Base-by-base conservation (phyloP, 2,888 invertebrate species). In the Gordius sp. region DNA sequence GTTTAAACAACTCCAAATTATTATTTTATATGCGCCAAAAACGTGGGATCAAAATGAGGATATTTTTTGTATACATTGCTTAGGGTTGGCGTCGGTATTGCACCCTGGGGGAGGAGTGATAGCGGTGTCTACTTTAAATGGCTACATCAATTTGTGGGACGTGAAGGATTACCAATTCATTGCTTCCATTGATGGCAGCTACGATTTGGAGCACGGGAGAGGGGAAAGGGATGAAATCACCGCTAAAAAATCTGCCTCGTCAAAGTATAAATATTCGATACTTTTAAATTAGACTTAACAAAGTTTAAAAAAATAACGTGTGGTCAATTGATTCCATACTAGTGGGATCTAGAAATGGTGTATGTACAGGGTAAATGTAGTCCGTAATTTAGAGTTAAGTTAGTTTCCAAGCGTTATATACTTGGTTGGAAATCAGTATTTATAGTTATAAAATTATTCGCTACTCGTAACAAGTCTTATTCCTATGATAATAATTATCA, bases 91-190 rank as follows among this genome's bases (percentile, higher is more conserved):
- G 62, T 16, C 64, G 73, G 85, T 79, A 0, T 69, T 87, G 41
- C 79, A 79, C 61, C 89, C 91, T 0, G 82, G 83, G 66, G 93
- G 93, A 0, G 76, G 79, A 64, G 81, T 89, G 75, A 75, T 97
- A 20, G 89, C 91, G 1, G 86, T 87, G 1, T 80, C 87, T 0
- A 83, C 86, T 0, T 69, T 93, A 20, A 82, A 85, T 67, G 84
- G 84, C 0, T 79, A 78, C 63, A 81, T 91, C 62, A 74, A 78
- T 0, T 76, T 84, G 63, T 86, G 84, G 66, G 76, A 83, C 66
- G 73, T 79, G 0, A 72, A 73, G 0, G 61, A 63, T 4, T 60
- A 61, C 2, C 60, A 61, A 28, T 82, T 87, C 71, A 73, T 77
- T 0, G 77, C 76, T 18, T 77, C 76, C 41, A 81, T 97, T 53